phyloP scores from a whole-genome alignment of 2,797 vertebrate species.

The Macropodus opercularis region DNA sequence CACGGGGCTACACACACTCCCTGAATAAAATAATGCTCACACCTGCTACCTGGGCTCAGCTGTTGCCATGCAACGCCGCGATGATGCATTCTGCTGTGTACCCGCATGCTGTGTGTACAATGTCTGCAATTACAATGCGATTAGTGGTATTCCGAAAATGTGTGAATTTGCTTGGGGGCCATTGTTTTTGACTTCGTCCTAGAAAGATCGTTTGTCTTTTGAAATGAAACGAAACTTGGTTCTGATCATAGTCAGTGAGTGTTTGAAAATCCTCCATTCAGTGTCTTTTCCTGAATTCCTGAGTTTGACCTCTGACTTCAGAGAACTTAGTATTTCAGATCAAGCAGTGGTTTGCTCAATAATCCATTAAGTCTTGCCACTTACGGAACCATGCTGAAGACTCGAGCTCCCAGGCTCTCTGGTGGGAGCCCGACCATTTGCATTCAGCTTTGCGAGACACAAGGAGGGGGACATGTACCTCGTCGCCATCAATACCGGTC shows the following conservation, averaged over 20 bases:
- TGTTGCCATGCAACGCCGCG: slow-evolving; percentile 72
- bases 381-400: slow-evolving; percentile 24
- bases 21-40: slow-evolving; percentile 71
- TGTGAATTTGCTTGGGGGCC: slow-evolving; percentile 35
- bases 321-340: slow-evolving; percentile 11
- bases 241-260: too few species aligned
- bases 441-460: slow-evolving; percentile 35
- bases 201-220: neutral
- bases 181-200: slow-evolving; percentile 25
- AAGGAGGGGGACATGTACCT: slow-evolving; percentile 13
- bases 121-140: slow-evolving; percentile 66
- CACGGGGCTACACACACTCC: slow-evolving; percentile 68
- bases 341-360: slow-evolving; percentile 25
- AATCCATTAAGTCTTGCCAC: slow-evolving; percentile 13
- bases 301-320: slow-evolving; percentile 1
- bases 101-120: slow-evolving; percentile 64
- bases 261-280: neutral
- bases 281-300: neutral
- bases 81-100: slow-evolving; percentile 60
- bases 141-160: slow-evolving; percentile 64
- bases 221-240: too few species aligned
- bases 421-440: slow-evolving; percentile 49
- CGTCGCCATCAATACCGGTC: slow-evolving; percentile 48
- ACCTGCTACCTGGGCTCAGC: slow-evolving; percentile 77
- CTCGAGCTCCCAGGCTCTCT: slow-evolving; percentile 18